Base-by-base conservation (phyloP, 2,888 invertebrate species). In the Trimorus sp. region DNA sequence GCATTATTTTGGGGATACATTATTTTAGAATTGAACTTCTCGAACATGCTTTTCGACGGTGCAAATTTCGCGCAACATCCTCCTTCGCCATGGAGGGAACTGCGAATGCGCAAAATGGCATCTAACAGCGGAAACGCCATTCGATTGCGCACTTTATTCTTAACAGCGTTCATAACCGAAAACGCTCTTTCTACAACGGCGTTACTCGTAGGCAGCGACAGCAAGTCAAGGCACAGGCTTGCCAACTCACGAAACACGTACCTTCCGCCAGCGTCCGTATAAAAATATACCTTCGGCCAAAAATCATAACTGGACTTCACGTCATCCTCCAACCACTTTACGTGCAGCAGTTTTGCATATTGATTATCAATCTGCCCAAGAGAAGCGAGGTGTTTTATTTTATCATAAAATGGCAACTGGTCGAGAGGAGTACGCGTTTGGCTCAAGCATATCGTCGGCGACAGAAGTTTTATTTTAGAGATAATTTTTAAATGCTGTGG, bases 171-270 rank as follows among this genome's bases (percentile, higher is more conserved):
- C 73, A 83, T 82, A 0, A 83, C 62, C 0, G 78, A 83, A 60
- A 83, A 83, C 0, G 56, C 76, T 54, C 83, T 60, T 69, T 83
- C 83, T 4, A 82, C 79, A 0, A 79, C 81, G 1, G 73, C 81
- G 60, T 83, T 76, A 26, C 79, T 83, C 3, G 79, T 69, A n/a
- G 79, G 81, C 16, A 79, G 54, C 9, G 68, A 69, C 5, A 83
- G 58, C 48, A 65, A 49, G 60, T 59, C 58, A 36, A 82, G 40
- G 7, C 56, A 62, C 9, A 73, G 51, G 8, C 49, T 9, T 0
- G 79, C 65, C 11, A 83, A 45, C 48, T 82, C 69, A 9, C 60
- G 58, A 54, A 82, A 82, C 54, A 73, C 60, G 14, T 26, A 56
- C 5, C 15, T 70, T 0, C 66, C 83, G 8, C 69, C 83, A 16